Evolutionary conservation across 2,113 vertebrate genomes (phyloP).

Genomic region (Sula dactylatra): DNA sequence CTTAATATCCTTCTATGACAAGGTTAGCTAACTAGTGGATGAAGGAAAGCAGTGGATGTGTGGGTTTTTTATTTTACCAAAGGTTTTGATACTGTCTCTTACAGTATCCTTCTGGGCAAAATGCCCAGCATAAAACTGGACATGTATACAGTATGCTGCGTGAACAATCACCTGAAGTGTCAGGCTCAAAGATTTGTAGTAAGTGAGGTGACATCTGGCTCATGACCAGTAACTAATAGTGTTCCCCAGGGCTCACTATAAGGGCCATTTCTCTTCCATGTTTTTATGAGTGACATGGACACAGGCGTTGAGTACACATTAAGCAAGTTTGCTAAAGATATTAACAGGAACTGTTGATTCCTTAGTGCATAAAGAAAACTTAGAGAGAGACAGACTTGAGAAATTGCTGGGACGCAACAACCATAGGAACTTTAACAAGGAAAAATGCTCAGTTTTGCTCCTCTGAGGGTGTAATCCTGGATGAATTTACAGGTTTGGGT

Average conservation of each 20-base stretch:
- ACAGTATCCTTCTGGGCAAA: neutral
- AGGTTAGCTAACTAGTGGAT: no score
- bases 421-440: neutral
- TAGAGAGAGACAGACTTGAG: neutral
- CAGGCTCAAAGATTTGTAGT: neutral
- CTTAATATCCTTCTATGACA: no score
- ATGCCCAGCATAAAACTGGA: neutral
- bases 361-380: neutral
- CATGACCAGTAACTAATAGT: neutral
- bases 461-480: neutral
- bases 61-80: no score
- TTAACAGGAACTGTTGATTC: neutral
- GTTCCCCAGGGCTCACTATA: neutral
- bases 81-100: no score
- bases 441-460: neutral
- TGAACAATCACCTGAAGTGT: neutral
- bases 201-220: neutral
- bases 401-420: neutral
- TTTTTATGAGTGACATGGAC: neutral
- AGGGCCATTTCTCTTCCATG: neutral
- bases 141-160: accelerated
- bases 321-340: neutral
- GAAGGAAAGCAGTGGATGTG: no score
- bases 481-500: neutral
- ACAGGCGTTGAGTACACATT: accelerated